Conservation (phyloP, 1,140 invertebrate species). For the Zaprionus capensis region DNA sequence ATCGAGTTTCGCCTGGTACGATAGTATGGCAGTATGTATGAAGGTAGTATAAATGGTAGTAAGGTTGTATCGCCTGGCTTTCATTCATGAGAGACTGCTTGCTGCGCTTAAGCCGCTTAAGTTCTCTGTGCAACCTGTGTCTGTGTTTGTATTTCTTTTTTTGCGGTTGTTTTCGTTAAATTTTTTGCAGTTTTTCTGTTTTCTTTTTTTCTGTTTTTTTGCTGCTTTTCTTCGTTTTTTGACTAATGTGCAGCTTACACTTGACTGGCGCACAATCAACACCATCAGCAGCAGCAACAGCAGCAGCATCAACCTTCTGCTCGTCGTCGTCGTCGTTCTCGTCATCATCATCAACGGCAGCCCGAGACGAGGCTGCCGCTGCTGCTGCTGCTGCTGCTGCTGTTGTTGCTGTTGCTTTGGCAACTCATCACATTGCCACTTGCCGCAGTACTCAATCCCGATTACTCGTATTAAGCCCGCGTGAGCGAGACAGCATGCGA, state of each 20-base stretch:
- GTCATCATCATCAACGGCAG: conserved; percentile 25
- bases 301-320: conserved; percentile 19
- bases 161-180: conserved; percentile 16
- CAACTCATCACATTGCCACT: conserved; percentile 64
- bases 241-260: conserved; percentile 82
- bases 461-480: conserved; percentile 68
- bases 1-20: conserved; percentile 56
- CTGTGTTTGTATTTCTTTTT: conserved; percentile 3
- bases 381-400: conserved; percentile 4
- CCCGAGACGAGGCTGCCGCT: conserved; percentile 2
- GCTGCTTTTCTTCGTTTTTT: conserved; percentile 50
- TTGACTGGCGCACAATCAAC: conserved; percentile 82
- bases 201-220: conserved; percentile 21
- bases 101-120: conserved; percentile 72
- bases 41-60: not conserved
- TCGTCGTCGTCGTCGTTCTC: conserved; percentile 40
- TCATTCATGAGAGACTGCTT: conserved; percentile 68
- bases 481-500: not conserved
- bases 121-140: conserved; percentile 50
- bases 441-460: conserved; percentile 32
- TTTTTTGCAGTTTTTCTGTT: conserved; percentile 14
- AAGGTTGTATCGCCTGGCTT: conserved; percentile 39
- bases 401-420: conserved; percentile 5
- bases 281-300: conserved; percentile 62
- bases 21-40: not conserved